Evolutionary conservation across 2,113 vertebrate species (phyloP).

Genomic region (Plotosus lineatus): DNA sequence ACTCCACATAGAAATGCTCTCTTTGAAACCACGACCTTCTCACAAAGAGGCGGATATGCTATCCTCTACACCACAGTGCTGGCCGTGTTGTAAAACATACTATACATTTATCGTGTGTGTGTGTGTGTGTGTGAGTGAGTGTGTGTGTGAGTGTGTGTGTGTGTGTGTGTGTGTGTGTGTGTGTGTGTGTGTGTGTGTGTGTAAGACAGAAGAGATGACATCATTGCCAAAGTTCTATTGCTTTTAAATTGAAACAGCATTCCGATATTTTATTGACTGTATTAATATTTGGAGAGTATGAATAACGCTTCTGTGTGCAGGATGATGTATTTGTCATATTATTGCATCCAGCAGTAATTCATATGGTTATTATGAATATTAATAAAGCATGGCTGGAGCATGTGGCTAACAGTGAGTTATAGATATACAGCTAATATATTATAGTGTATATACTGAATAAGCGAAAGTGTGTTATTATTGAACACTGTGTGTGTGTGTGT

Average conservation of each 20-base stretch:
- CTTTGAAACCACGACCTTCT: no score
- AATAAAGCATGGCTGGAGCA: slow-evolving; percentile 1
- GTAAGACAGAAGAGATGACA: slow-evolving; percentile 40
- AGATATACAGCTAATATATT: slow-evolving; percentile 6
- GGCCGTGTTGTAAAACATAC: not conserved
- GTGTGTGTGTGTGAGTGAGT: not conserved
- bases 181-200: slow-evolving; percentile 38
- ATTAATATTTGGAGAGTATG: slow-evolving; percentile 44
- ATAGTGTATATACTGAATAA: not conserved
- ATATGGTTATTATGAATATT: slow-evolving; percentile 19
- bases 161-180: slow-evolving; percentile 14
- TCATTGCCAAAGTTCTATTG: slow-evolving; percentile 25
- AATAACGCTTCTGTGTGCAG: slow-evolving; percentile 25
- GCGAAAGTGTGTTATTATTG: not conserved
- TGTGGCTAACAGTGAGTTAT: not conserved
- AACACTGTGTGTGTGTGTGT: slow-evolving; percentile 10
- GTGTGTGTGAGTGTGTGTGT: slow-evolving; percentile 22
- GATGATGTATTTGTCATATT: slow-evolving; percentile 10
- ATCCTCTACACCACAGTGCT: no score
- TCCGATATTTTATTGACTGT: slow-evolving; percentile 19
- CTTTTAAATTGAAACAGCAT: slow-evolving; percentile 29
- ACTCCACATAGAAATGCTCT: no score
- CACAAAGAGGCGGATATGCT: no score
- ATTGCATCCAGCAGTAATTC: slow-evolving; percentile 21
- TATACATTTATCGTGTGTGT: slow-evolving; percentile 17